Evolutionary conservation across 2,797 vertebrate genomes (phyloP).

Genomic region (Brachymystax lenok): DNA sequence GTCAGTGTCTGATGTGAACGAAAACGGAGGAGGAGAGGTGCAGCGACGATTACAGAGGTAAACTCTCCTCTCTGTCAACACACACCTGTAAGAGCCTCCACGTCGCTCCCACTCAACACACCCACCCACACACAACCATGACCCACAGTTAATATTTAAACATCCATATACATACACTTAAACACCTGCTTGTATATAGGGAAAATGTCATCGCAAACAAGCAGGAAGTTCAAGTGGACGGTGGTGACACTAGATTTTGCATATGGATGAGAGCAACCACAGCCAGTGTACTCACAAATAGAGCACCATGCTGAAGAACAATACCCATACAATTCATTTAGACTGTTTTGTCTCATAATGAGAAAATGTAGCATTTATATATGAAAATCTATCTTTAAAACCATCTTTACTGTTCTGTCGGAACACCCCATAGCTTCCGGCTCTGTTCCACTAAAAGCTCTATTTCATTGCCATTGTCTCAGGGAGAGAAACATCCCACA

Average conservation of each 20-base stretch:
- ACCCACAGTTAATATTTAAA: neutral
- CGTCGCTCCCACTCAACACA: neutral
- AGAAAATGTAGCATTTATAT: neutral
- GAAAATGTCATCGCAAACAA: no score
- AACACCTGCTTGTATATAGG: neutral
- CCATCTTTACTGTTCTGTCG: neutral
- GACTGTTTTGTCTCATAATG: neutral
- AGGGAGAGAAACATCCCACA: conserved; percentile 28
- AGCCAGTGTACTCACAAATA: neutral
- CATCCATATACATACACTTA: neutral
- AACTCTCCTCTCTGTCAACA: neutral
- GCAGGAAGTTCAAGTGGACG: neutral
- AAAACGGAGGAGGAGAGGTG: neutral
- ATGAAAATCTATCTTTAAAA: neutral
- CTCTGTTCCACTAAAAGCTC: conserved; percentile 11
- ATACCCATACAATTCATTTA: neutral
- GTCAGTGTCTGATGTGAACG: neutral
- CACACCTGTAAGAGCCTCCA: neutral
- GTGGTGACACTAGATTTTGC: neutral
- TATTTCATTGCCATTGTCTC: conserved; percentile 31
- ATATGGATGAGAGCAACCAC: neutral
- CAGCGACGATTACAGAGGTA: neutral
- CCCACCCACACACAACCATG: neutral
- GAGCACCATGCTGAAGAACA: neutral
- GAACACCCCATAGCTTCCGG: neutral